Conservation (phyloP, 2,113 vertebrate genomes). For the Cygnus atratus region DNA sequence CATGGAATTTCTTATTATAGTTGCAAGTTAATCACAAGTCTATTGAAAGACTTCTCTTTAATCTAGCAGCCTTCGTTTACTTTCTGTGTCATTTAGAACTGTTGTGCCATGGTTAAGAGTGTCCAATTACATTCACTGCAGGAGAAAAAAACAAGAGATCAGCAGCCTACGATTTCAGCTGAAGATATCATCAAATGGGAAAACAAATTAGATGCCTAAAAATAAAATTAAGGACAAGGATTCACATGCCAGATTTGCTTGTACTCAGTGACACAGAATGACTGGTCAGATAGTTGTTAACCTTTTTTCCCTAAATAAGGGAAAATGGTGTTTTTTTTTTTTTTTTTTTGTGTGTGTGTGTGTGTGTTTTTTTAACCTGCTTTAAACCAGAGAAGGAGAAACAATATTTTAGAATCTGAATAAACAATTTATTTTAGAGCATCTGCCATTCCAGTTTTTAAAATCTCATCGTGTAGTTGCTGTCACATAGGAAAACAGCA, state of each 20-base stretch:
- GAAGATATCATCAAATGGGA: conserved; percentile 63
- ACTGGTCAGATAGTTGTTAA: conserved; percentile 60
- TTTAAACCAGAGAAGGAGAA: background rate
- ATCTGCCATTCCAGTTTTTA: background rate
- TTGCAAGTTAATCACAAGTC: conserved; percentile 76
- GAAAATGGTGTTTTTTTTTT: background rate
- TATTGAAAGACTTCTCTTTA: conserved; percentile 67
- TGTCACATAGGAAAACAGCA: background rate
- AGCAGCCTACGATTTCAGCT: conserved; percentile 62
- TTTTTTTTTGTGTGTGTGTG: background rate
- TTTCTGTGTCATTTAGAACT: conserved; percentile 45
- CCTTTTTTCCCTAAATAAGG: conserved; percentile 38
- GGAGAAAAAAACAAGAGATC: conserved; percentile 69
- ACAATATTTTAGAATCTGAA: background rate
- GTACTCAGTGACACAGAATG: conserved; percentile 61
- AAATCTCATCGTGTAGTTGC: background rate
- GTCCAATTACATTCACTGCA: conserved; percentile 73
- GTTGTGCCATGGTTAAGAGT: conserved; percentile 44
- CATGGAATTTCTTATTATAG: conserved; percentile 70
- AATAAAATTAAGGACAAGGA: conserved; percentile 75
- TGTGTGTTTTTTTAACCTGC: background rate
- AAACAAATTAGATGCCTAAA: conserved; percentile 78
- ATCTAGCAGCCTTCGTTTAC: conserved; percentile 63
- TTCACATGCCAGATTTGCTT: conserved; percentile 66
- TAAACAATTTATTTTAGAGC: background rate